Evolutionary conservation across 2,113 vertebrate species (phyloP).

Genomic region (Pygoscelis adeliae): DNA sequence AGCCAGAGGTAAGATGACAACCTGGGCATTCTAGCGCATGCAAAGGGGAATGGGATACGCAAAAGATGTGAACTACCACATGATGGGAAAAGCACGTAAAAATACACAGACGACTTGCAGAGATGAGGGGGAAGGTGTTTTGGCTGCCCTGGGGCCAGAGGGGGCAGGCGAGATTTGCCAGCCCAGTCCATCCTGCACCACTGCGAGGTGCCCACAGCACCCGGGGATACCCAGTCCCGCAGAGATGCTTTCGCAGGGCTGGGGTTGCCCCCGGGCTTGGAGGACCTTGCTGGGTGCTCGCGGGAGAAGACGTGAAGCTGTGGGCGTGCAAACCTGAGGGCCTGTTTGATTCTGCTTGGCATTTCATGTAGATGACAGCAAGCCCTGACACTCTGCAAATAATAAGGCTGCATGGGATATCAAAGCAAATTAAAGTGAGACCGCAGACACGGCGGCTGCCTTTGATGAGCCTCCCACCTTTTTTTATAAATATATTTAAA

Average conservation of each 20-base stretch:
- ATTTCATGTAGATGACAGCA: neutral
- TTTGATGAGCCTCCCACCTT: neutral
- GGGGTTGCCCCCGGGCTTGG: neutral
- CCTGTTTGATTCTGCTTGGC: neutral
- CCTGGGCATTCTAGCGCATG: accelerated
- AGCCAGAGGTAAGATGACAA: neutral
- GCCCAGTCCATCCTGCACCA: neutral
- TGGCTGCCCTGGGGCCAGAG: neutral
- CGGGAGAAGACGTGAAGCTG: neutral
- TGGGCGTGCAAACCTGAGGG: neutral
- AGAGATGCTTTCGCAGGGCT: neutral
- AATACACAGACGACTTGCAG: neutral
- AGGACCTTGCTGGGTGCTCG: neutral
- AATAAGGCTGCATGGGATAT: conserved; percentile 21
- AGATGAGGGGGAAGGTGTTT: neutral
- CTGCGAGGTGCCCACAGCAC: neutral
- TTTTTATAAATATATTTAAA: conserved; percentile 27
- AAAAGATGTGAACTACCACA: neutral
- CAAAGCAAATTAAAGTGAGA: conserved; percentile 29
- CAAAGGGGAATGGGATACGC: neutral
- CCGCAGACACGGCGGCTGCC: neutral
- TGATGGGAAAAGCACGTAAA: neutral
- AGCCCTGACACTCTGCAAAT: neutral
- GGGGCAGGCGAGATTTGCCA: neutral
- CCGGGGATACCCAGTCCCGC: neutral